Evolutionary conservation across 2,888 invertebrate genomes (phyloP), one percentile per base, ranked within the genome.

Genomic region (Orthosia gracilis): DNA sequence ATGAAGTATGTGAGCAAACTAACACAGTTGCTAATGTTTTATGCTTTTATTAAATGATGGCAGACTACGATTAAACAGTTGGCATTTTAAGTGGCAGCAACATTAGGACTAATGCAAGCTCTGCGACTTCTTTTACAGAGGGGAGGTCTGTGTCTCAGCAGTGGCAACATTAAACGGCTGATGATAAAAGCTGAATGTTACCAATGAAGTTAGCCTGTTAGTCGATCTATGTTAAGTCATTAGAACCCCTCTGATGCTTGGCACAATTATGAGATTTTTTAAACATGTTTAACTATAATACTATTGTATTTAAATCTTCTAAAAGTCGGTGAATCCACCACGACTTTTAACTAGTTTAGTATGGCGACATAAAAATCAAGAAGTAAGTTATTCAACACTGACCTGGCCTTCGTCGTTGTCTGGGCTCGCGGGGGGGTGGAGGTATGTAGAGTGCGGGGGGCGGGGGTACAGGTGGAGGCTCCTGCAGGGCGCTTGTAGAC

Each of bases 381-480:
- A 26, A 26, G 11, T 13, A 26, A 21, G 23, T 47, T n/a, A 9
- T 2, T 7, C 3, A 52, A 52, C 57, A 64, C 69, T 61, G 40
- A 93, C 94, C 92, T 87, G 91, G 85, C 55, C 88, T 87, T 80
- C 49, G 87, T 72, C 86, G 85, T 9, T 88, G 79, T 21, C 88
- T 85, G 5, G 87, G 78, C 54, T 89, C 90, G 3, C 78, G 13
- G 93, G 75, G 15, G 92, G 93, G 21, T 93, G 94, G 59, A 89
- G 88, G 88, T 95, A 95, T 74, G 91, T 87, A 93, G 71, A 91
- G 85, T n/a, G 89, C 90, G 1, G 96, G 95, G 1, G 95, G 95
- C 65, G 96, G 96, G 0, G 96, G 95, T 54, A 95, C 94, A 0
- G 96, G 96, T n/a, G 95, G 96, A 9, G 94, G 92, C 69, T 93